These are phyloP conservation scores for Sisyra nigra DNA, from an alignment of 2,888 invertebrate species.

Conservation along the genomic window DNA sequence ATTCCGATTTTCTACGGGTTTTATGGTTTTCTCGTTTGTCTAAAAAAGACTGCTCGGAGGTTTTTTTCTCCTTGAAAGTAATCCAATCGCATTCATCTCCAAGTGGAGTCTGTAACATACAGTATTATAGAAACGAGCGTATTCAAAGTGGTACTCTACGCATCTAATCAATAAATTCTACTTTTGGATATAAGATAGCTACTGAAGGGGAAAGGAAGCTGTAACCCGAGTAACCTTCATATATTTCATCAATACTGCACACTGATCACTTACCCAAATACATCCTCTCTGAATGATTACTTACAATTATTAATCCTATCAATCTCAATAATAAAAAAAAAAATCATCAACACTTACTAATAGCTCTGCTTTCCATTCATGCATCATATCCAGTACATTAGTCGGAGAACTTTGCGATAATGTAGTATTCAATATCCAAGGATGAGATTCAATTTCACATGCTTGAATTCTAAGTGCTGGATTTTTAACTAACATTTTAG, in stretches of 20 bases:
- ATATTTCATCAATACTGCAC: neutral
- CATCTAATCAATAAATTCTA: no score
- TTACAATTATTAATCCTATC: no score
- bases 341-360: constrained; percentile 16
- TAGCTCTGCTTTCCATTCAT: constrained; percentile 25
- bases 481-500: constrained; percentile 30
- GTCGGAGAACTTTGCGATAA: constrained; percentile 16
- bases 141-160: neutral
- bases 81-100: constrained; percentile 13
- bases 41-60: no score
- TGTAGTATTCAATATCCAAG: constrained; percentile 24
- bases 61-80: constrained; percentile 1
- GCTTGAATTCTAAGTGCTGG: constrained; percentile 35
- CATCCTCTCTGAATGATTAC: no score
- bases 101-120: constrained; percentile 2
- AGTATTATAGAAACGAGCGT: neutral
- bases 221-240: neutral
- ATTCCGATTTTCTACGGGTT: neutral
- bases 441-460: constrained; percentile 31
- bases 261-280: no score
- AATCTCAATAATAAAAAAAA: neutral
- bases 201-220: neutral
- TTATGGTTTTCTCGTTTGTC: no score
- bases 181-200: no score
- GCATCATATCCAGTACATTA: constrained; percentile 30